Conservation (phyloP, 2,888 invertebrate genomes). For the Melieria crassipennis region DNA sequence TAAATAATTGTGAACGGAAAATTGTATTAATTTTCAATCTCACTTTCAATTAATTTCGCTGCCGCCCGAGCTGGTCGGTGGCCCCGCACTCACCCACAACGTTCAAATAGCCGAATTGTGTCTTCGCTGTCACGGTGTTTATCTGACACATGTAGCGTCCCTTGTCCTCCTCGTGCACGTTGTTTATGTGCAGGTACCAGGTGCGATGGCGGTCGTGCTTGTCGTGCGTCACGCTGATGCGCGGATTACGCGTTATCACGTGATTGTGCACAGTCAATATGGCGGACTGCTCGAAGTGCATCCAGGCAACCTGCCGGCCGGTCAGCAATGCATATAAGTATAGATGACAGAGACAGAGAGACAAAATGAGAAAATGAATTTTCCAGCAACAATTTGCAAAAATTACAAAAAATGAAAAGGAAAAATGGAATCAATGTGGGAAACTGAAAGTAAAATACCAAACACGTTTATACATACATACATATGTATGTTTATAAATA, state of each 20-base stretch:
- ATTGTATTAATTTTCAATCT: no score
- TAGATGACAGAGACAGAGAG: neutral
- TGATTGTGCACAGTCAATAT: slow-evolving; percentile 93
- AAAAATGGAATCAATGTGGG: no score
- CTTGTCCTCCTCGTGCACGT: slow-evolving; percentile 90
- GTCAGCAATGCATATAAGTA: neutral
- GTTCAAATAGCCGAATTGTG: slow-evolving; percentile 90
- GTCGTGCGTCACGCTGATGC: slow-evolving; percentile 91
- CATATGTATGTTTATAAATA: no score
- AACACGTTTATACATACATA: no score
- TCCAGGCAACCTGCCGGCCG: slow-evolving; percentile 86
- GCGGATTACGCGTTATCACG: slow-evolving; percentile 91
- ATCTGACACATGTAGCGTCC: slow-evolving; percentile 95
- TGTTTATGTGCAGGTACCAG: slow-evolving; percentile 91
- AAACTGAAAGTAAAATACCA: no score
- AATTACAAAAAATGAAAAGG: no score
- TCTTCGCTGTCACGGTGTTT: slow-evolving; percentile 91
- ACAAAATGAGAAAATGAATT: neutral
- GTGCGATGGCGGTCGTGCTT: slow-evolving; percentile 84
- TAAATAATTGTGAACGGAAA: no score
- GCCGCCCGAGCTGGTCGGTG: neutral
- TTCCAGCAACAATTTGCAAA: neutral
- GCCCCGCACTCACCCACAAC: slow-evolving; percentile 80
- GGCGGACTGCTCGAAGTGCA: slow-evolving; percentile 94
- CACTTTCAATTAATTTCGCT: neutral